Conservation (phyloP, 2,797 vertebrate species). For the Lates japonicus region DNA sequence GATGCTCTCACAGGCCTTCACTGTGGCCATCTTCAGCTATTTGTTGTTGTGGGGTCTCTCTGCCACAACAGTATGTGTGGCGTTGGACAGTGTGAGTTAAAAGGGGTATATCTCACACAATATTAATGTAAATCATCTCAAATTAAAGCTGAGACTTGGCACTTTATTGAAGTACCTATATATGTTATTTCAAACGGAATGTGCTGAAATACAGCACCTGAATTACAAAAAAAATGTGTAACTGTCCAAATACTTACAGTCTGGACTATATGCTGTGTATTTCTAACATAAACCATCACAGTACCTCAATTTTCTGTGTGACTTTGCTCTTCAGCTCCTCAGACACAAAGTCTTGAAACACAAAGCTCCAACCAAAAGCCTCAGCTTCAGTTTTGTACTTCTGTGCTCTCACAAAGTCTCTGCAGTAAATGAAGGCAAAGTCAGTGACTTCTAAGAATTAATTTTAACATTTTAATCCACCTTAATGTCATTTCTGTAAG, state of each 20-base stretch:
- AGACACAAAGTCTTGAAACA: conserved; percentile 95
- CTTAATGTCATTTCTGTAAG: accelerated
- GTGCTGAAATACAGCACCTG: not conserved
- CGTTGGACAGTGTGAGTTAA: not conserved
- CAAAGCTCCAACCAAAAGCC: conserved; percentile 96
- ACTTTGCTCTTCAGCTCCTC: conserved; percentile 92
- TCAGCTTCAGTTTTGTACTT: conserved; percentile 97
- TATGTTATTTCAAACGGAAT: not conserved
- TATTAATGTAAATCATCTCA: not conserved
- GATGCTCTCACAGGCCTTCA: too few relatives aligned
- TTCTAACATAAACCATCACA: not conserved
- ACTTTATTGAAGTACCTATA: not conserved
- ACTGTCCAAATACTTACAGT: too few relatives aligned
- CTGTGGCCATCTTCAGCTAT: too few relatives aligned
- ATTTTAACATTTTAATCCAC: not conserved
- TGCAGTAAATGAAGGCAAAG: conserved; percentile 62
- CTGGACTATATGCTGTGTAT: not conserved
- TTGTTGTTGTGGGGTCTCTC: too few relatives aligned
- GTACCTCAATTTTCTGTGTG: conserved; percentile 92
- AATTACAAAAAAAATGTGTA: not conserved
- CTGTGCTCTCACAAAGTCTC: conserved; percentile 92
- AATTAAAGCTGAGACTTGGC: not conserved
- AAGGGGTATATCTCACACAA: not conserved
- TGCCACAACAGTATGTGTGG: too few relatives aligned
- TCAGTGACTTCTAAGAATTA: accelerated